Base-by-base conservation (phyloP, 2,797 vertebrate genomes). In the Gadopsis marmoratus region DNA sequence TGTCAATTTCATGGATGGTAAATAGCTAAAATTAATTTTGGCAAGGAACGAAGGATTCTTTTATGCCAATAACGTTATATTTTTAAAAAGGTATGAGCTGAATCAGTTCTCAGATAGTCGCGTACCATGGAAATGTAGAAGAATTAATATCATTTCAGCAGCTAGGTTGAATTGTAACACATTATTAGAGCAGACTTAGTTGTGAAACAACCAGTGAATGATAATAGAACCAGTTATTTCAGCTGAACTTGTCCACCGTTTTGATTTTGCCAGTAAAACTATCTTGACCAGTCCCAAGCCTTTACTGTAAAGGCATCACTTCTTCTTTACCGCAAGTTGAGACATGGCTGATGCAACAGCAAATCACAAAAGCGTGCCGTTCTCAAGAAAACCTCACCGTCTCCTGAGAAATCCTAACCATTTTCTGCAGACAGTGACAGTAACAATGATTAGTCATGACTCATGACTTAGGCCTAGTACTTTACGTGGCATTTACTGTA, bases 261-360 rank as follows among this genome's bases (percentile, higher is more conserved):
- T 59, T 74, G 4, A 54, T 68, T 65, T 71, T 93, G 92, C 91
- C 92, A 88, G 90, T 91, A 93, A 92, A 77, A 78, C 51, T 13
- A 53, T 82, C 70, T 77, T 61, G 33, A 84, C 79, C 35, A 54
- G 71, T 86, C 69, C 59, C 51, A 71, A 29, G 55, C 51, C 14
- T 86, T 29, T 73, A 84, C 90, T 89, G 92, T 90, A 91, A 93
- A 91, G 84, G 76, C 59, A 65, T 85, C 64, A 82, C 67, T 56
- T 75, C 78, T 77, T 81, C 66, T 55, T 17, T 53, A 78, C 2
- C 74, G 85, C 79, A 87, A 89, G 74, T 33, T 72, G 67, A 90
- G 81, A 86, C 76, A 48, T 70, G 66, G 54, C 76, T 85, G 76
- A 88, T 75, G 76, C 61, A 86, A 68, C 61, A 71, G 62, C 39